Conservation (phyloP, 1,140 invertebrate genomes). For the Neodiprion virginianus region DNA sequence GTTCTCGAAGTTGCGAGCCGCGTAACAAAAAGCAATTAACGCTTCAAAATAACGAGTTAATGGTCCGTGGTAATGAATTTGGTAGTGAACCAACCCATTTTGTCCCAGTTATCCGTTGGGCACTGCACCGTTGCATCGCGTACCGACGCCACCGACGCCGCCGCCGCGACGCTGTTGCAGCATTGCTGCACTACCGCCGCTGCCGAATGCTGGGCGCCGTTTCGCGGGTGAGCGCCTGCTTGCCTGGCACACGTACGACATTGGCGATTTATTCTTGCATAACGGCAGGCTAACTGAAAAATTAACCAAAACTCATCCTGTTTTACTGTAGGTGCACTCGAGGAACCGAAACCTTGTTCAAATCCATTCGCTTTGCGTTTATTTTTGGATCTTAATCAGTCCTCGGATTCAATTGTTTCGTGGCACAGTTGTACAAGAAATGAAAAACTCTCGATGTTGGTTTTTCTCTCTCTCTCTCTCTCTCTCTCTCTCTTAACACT, state of each 20-base stretch:
- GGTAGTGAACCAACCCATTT: slow-evolving; percentile 43
- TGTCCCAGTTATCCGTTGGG: background rate
- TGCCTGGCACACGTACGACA: slow-evolving; percentile 32
- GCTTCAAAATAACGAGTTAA: slow-evolving; percentile 37
- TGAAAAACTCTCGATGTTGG: no score
- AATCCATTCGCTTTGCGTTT: background rate
- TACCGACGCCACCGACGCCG: background rate
- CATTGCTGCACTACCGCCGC: background rate
- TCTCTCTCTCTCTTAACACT: no score
- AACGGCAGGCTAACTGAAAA: slow-evolving; percentile 1
- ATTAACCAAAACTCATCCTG: background rate
- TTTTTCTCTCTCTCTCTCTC: no score
- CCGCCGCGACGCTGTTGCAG: background rate
- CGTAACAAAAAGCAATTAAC: slow-evolving; percentile 2
- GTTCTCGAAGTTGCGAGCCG: no score
- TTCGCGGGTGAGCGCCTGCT: slow-evolving; percentile 41
- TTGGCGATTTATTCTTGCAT: slow-evolving; percentile 9
- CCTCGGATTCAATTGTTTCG: no score
- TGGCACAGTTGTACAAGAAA: no score
- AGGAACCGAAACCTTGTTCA: slow-evolving; percentile 8
- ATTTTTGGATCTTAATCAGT: no score
- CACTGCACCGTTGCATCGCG: no score
- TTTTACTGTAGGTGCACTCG: no score
- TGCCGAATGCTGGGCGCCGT: slow-evolving; percentile 34
- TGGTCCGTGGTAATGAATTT: slow-evolving; percentile 52